phyloP scores from a whole-genome alignment of 2,797 vertebrate species.

The Pipistrellus kuhlii region DNA sequence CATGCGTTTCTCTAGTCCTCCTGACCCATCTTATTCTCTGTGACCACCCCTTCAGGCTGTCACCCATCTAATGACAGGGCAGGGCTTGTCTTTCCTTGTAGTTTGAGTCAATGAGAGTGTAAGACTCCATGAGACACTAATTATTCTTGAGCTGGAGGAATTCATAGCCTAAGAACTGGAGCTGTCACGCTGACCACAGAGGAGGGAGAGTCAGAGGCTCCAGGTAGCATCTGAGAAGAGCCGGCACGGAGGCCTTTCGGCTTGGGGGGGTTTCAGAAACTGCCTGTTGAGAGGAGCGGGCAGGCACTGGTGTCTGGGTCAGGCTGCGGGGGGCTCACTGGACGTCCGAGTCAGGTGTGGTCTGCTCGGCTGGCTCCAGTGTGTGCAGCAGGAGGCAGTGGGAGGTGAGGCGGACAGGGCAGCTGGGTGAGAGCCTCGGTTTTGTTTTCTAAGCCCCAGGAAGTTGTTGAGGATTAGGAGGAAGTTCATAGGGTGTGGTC shows the following conservation, averaged over 20 bases:
- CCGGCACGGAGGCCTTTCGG: fast-evolving
- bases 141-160: neutral
- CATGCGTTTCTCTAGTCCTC: neutral
- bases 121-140: neutral
- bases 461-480: neutral
- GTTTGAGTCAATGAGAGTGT: neutral
- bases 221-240: neutral
- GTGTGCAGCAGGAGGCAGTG: fast-evolving
- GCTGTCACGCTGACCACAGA: neutral
- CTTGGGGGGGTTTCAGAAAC: neutral
- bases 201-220: neutral
- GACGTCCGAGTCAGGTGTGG: neutral
- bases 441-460: neutral
- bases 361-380: neutral
- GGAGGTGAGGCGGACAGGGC: neutral
- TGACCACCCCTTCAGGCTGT: neutral
- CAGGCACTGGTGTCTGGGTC: neutral
- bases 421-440: neutral
- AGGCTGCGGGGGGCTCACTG: neutral
- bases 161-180: neutral
- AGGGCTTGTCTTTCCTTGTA: neutral
- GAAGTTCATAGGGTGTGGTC: neutral
- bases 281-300: neutral
- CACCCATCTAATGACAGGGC: neutral
- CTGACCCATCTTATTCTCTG: neutral